phyloP scores from a whole-genome alignment of 1,140 invertebrate genomes.

The Neocloeon triangulifer region DNA sequence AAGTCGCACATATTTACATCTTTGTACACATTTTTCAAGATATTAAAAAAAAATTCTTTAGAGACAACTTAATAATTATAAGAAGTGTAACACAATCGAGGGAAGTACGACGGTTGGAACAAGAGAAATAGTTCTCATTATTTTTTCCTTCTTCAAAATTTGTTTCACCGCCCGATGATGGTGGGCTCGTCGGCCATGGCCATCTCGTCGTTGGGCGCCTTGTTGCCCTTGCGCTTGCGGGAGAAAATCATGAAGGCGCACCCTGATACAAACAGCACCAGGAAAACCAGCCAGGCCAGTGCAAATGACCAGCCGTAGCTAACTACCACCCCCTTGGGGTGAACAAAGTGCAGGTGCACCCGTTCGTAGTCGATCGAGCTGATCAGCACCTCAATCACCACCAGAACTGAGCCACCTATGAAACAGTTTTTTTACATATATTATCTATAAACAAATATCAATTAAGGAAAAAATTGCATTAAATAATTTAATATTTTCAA shows the following conservation, averaged over 20 bases:
- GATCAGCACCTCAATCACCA: constrained; percentile 57
- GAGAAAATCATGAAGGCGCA: constrained; percentile 56
- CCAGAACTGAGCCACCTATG: constrained; percentile 41
- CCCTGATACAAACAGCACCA: constrained; percentile 41
- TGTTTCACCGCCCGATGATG: constrained; percentile 56
- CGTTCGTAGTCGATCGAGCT: constrained; percentile 46
- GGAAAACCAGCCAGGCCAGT: constrained; percentile 57
- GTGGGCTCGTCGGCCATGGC: constrained; percentile 66
- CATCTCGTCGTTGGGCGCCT: constrained; percentile 49
- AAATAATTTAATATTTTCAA: too few species aligned
- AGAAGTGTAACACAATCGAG: too few species aligned
- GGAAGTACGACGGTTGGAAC: too few species aligned
- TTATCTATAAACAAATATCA: too few species aligned
- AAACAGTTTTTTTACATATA: too few species aligned
- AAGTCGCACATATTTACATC: neutral
- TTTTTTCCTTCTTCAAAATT: too few species aligned
- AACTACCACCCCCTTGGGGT: constrained; percentile 38
- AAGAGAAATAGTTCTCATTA: too few species aligned
- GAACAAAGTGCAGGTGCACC: constrained; percentile 34
- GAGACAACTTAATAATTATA: too few species aligned
- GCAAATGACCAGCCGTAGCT: constrained; percentile 50
- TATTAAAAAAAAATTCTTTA: too few species aligned
- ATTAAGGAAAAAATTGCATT: too few species aligned
- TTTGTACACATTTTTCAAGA: neutral
- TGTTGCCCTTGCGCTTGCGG: constrained; percentile 58